Evolutionary conservation across 1,140 invertebrate species (phyloP).

Genomic region (Bursaphelenchus mucronatus): DNA sequence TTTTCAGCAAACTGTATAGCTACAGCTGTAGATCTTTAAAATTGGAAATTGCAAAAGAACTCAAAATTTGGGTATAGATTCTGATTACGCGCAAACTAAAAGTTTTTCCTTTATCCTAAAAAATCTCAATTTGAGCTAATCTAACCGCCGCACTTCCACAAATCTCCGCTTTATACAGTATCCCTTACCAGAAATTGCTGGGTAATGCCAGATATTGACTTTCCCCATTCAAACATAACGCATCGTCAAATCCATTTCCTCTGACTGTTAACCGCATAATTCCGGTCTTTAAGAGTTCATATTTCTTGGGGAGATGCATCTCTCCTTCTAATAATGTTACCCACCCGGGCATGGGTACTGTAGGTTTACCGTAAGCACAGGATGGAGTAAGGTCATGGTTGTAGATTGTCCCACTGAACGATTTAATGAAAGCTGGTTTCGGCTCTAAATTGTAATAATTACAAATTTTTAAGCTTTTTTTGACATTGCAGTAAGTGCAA

Average conservation of each 20-base stretch:
- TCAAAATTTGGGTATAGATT: too few species aligned
- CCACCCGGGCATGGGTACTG: slow-evolving; percentile 42
- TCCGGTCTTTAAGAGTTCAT: slow-evolving; percentile 44
- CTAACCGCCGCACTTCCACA: not conserved
- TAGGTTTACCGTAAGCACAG: slow-evolving; percentile 34
- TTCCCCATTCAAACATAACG: slow-evolving; percentile 40
- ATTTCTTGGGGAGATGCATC: slow-evolving; percentile 23
- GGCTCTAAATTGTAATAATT: slow-evolving; percentile 21
- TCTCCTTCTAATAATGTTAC: slow-evolving; percentile 38
- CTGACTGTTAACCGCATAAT: slow-evolving; percentile 34
- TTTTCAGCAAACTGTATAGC: too few species aligned
- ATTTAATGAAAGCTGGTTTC: slow-evolving; percentile 33
- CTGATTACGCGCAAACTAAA: not conserved
- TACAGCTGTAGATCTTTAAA: too few species aligned
- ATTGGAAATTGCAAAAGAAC: too few species aligned
- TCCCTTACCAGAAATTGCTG: slow-evolving; percentile 37
- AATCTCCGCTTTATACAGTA: not conserved
- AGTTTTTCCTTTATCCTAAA: not conserved
- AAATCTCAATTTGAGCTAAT: not conserved
- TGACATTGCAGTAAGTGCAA: too few species aligned
- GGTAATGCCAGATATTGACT: slow-evolving; percentile 48
- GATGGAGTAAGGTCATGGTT: slow-evolving; percentile 32
- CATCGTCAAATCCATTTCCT: slow-evolving; percentile 38
- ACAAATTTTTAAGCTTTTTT: too few species aligned
- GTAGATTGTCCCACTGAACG: slow-evolving; percentile 40